Base-by-base conservation (phyloP, 2,888 invertebrate genomes). In the Lasioglossum lativentre region DNA sequence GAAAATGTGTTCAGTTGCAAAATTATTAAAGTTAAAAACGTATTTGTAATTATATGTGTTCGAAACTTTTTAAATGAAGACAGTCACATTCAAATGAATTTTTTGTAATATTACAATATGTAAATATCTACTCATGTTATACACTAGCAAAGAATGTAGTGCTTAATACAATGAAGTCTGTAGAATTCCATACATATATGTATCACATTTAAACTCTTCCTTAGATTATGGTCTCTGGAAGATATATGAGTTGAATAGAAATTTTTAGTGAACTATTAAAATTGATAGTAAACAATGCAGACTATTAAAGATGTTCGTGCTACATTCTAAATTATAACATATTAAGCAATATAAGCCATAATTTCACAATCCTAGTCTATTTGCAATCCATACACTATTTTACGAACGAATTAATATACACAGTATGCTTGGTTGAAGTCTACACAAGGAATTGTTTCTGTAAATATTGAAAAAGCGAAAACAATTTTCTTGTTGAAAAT, bases 41-140 rank as follows among this genome's bases (percentile, higher is more conserved):
- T 76, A 77, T 80, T 70, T 77, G 75, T 80, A 75, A 79, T 80
- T 86, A 82, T 86, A 82, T 78, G 78, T 82, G 81, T 80, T 88
- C 75, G 68, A 81, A 91, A 83, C 14, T 71, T n/a, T 85, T 79
- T 45, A 63, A 70, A 79, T 68, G 85, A 85, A 91, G 89, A 90
- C 84, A 86, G 91, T 93, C 93, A 92, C 92, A 92, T 91, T 93
- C 93, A 92, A 86, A 89, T 88, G 90, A 85, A 86, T 78, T 82
- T 82, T 89, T 90, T 87, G 86, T 90, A 90, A 83, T 82, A 79
- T 79, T 86, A 88, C 75, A 74, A 87, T 86, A 86, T 91, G 91
- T 91, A 92, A 90, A 93, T 87, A 93, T 90, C 92, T 86, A 91
- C 83, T 85, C 86, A 82, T 82, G 68, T 83, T 88, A 89, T 86